Conservation (phyloP, 2,113 vertebrate genomes). For the Triplophysa dalaica region DNA sequence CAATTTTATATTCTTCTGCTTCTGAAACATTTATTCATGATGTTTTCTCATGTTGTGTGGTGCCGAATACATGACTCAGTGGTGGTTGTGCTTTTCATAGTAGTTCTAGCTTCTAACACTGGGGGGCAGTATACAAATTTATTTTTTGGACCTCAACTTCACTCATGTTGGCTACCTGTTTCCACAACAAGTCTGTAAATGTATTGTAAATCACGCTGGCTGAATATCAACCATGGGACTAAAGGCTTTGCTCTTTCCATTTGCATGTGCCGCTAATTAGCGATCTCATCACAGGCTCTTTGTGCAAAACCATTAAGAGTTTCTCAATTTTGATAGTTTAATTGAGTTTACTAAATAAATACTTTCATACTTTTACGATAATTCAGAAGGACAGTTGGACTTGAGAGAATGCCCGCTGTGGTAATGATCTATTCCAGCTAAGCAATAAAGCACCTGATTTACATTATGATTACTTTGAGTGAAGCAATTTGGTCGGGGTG, state of each 20-base stretch:
- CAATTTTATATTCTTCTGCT: too few relatives aligned
- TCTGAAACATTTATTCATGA: too few relatives aligned
- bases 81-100: too few relatives aligned
- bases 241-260: background rate
- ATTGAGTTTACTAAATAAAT: conserved; percentile 50
- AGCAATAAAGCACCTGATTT: conserved; percentile 34
- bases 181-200: too few relatives aligned
- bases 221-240: background rate
- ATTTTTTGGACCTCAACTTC: too few relatives aligned
- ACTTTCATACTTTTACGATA: conserved; percentile 23
- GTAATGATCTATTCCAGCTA: conserved; percentile 24
- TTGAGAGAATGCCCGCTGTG: conserved; percentile 2
- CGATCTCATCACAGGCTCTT: conserved; percentile 36
- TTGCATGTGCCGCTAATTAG: conserved; percentile 36
- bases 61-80: too few relatives aligned
- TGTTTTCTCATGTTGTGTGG: too few relatives aligned
- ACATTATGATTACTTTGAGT: conserved; percentile 29
- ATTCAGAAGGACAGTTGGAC: conserved; percentile 11
- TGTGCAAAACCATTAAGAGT: conserved; percentile 8
- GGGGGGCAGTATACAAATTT: too few relatives aligned
- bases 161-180: too few relatives aligned
- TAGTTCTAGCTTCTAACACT: too few relatives aligned
- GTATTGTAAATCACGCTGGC: too few relatives aligned
- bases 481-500: conserved; percentile 17
- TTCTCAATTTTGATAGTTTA: conserved; percentile 40